Base-by-base conservation (phyloP, 1,140 invertebrate species). In the Lanistes nyassanus region DNA sequence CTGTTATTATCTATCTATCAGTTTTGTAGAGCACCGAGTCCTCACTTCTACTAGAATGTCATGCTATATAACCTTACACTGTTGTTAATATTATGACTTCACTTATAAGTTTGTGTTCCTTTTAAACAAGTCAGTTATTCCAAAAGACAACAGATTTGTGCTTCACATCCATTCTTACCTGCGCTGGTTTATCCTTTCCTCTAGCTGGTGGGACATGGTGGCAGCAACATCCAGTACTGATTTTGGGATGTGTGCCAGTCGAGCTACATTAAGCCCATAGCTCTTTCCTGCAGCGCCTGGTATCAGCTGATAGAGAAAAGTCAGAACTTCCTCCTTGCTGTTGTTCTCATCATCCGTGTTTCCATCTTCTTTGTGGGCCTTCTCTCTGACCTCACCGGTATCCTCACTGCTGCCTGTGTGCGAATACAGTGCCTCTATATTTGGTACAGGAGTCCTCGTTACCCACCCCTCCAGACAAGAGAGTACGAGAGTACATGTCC, bases 241-340 rank as follows among this genome's bases (percentile, higher is more conserved):
- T 7, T 51, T 23, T 42, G 82, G 79, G 26, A 85, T 80, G 23
- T 80, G 76, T 34, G 85, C 85, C 37, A 87, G 74, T 47, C 81
- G 70, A 3, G 85, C 85, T 3, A 87, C 85, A 76, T 87, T 87
- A 42, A 87, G 74, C 2, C 85, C 85, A 76, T 87, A 87, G 76
- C 85, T 87, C 29, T 83, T 74, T 0, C 62, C 81, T 51, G 85
- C 84, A 23, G 68, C 75, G 6, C 85, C 84, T 39, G 39, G 31
- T 0, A 81, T 83, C n/a, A 87, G 74, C 68, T 87, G 82, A 64
- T 87, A 85, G 26, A 87, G 76, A 55, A 86, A 86, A 13, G 81
- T 85, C 9, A 86, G 68, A 26, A 58, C 47, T 31, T 81, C 76
- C 3, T 72, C 70, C 21, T 47, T 58, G 21, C 36, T 26, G 3